Conservation (phyloP, 2,797 vertebrate genomes). For the Acropternis orthonyx region DNA sequence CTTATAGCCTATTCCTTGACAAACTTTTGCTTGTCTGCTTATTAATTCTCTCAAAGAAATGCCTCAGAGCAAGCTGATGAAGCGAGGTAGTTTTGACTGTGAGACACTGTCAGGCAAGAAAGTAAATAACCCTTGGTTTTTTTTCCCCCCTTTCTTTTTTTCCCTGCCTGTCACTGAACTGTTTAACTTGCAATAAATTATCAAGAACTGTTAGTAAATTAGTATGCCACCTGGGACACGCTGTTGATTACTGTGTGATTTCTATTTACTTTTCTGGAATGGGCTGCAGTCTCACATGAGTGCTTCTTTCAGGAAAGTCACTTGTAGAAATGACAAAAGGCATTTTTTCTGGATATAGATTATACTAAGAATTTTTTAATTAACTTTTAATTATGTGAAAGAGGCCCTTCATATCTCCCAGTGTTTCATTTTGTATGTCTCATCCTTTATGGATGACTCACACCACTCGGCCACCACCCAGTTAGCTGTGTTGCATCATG, state of each 20-base stretch:
- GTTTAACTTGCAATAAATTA: constrained; percentile 37
- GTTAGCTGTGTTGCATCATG: not conserved
- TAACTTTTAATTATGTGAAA: constrained; percentile 60
- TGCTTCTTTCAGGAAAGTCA: constrained; percentile 20
- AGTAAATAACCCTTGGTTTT: not conserved
- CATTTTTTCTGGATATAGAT: constrained; percentile 9
- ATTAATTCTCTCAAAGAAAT: constrained; percentile 3
- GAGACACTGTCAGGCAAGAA: not conserved
- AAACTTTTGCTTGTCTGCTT: not conserved
- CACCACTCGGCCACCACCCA: not conserved
- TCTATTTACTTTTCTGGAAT: constrained; percentile 44
- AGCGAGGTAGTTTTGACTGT: not conserved
- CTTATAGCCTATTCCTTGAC: not conserved
- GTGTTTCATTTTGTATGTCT: not conserved
- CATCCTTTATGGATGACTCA: not conserved
- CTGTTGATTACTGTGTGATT: constrained; percentile 12
- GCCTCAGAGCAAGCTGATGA: not conserved
- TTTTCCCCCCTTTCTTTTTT: fast-evolving
- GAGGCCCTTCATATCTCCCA: not conserved
- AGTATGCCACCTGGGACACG: not conserved
- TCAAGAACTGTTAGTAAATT: constrained; percentile 13
- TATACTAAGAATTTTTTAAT: constrained; percentile 50
- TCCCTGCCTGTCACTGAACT: not conserved
- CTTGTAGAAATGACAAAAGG: constrained; percentile 21
- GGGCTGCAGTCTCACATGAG: constrained; percentile 22